These are phyloP conservation scores for Ascaphus truei DNA, from an alignment of 2,113 vertebrate species.

Conservation along the genomic window DNA sequence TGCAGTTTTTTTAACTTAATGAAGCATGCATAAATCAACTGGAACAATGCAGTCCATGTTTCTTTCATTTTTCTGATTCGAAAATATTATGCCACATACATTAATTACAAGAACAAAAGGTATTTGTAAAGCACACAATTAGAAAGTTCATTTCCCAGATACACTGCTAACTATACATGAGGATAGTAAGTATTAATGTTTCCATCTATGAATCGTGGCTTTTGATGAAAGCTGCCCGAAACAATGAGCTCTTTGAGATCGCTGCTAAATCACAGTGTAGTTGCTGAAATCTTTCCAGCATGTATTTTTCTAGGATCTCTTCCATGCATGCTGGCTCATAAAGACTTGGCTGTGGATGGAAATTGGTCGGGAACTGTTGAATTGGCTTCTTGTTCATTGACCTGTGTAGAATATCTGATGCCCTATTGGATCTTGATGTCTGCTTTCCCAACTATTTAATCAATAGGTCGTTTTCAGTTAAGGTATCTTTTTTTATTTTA, in stretches of 20 bases:
- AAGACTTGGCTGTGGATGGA: constrained; percentile 56
- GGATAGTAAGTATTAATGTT: constrained; percentile 41
- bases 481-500: not conserved
- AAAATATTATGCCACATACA: constrained; percentile 18
- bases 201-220: constrained; percentile 55
- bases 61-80: not conserved
- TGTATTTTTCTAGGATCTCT: constrained; percentile 74
- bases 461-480: constrained; percentile 25
- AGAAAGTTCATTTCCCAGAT: constrained; percentile 39
- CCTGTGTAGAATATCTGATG: constrained; percentile 12
- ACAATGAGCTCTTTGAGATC: constrained; percentile 75
- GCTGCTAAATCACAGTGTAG: constrained; percentile 58
- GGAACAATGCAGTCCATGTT: not conserved
- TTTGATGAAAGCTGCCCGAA: constrained; percentile 66
- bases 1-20: not conserved
- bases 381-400: constrained; percentile 55
- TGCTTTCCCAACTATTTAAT: constrained; percentile 16
- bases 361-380: constrained; percentile 55
- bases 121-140: constrained; percentile 35
- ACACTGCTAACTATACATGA: constrained; percentile 17
- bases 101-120: constrained; percentile 25
- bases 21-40: not conserved
- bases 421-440: not conserved
- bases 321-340: constrained; percentile 63
- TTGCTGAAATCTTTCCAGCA: constrained; percentile 61